These are phyloP conservation scores for Macrochelys suwanniensis DNA, from an alignment of 2,797 vertebrate genomes.

Conservation along the genomic window DNA sequence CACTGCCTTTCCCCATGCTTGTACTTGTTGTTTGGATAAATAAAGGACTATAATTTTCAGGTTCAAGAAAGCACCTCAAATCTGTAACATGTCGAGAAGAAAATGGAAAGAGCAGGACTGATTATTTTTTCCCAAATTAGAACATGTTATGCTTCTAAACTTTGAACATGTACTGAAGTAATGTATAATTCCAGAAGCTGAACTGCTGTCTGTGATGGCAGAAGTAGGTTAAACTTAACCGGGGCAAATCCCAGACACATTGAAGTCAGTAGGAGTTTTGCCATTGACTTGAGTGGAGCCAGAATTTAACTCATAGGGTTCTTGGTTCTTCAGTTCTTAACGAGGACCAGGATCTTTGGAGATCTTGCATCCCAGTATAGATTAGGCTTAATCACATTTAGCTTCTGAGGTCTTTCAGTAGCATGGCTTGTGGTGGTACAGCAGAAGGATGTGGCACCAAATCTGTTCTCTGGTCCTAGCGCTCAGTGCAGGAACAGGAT, in stretches of 20 bases:
- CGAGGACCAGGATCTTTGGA: not conserved
- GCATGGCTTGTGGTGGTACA: not conserved
- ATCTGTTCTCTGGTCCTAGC: not conserved
- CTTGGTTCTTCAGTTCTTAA: not conserved
- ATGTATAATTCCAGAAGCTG: not conserved
- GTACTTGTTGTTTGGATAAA: not conserved
- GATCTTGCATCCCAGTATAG: not conserved
- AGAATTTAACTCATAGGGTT: not conserved
- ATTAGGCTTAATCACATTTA: not conserved
- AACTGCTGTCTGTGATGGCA: rapidly evolving
- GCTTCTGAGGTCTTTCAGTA: not conserved
- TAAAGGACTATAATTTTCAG: not conserved
- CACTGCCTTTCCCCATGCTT: not conserved
- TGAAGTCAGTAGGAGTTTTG: not conserved
- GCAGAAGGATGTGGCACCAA: not conserved
- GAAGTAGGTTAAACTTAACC: not conserved
- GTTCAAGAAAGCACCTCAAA: not conserved
- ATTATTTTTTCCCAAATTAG: not conserved
- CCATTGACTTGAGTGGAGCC: not conserved
- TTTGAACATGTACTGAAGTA: not conserved
- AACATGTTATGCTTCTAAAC: not conserved
- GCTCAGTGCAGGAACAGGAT: not conserved
- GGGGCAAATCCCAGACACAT: not conserved
- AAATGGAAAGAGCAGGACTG: not conserved
- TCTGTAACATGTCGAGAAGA: not conserved